These are phyloP conservation scores for Hypselothyrea guttata DNA, from an alignment of 2,888 invertebrate species.

Conservation along the genomic window DNA sequence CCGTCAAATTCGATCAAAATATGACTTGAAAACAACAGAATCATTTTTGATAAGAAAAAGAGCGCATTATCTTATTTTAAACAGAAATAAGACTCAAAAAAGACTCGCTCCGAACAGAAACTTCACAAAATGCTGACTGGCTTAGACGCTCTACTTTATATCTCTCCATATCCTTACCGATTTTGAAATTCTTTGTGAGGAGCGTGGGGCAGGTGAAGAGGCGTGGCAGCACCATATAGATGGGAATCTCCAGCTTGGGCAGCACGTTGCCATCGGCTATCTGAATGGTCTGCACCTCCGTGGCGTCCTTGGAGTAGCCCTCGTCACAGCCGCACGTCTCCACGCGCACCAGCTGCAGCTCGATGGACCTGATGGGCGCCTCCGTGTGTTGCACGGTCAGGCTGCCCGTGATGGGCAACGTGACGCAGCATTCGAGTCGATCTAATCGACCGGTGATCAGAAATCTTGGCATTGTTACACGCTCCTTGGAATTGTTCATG, in stretches of 20 bases:
- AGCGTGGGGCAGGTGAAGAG: conserved; percentile 97
- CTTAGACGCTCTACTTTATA: too few relatives aligned
- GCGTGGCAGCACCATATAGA: conserved; percentile 97
- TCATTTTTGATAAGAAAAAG: too few relatives aligned
- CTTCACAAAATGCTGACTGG: too few relatives aligned
- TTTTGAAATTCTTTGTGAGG: conserved; percentile 95
- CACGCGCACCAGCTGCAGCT: conserved; percentile 95
- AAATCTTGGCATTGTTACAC: conserved; percentile 90
- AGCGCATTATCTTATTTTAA: too few relatives aligned
- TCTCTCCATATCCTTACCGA: conserved; percentile 86
- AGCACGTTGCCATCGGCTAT: conserved; percentile 96
- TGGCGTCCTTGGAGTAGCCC: conserved; percentile 96
- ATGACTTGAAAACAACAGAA: too few relatives aligned
- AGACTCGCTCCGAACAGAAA: too few relatives aligned
- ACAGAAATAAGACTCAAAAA: too few relatives aligned
- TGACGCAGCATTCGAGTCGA: conserved; percentile 91
- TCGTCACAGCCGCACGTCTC: conserved; percentile 97
- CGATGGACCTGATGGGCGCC: conserved; percentile 93
- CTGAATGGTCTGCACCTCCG: conserved; percentile 99
- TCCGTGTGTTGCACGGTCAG: conserved; percentile 91
- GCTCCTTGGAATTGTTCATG: conserved; percentile 85
- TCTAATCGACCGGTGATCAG: conserved; percentile 91
- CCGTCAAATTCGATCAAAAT: too few relatives aligned
- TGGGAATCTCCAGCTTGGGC: conserved; percentile 91
- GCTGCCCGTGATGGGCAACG: conserved; percentile 94